These are phyloP conservation scores for Candoia aspera DNA, from an alignment of 2,113 vertebrate genomes.

Conservation along the genomic window DNA sequence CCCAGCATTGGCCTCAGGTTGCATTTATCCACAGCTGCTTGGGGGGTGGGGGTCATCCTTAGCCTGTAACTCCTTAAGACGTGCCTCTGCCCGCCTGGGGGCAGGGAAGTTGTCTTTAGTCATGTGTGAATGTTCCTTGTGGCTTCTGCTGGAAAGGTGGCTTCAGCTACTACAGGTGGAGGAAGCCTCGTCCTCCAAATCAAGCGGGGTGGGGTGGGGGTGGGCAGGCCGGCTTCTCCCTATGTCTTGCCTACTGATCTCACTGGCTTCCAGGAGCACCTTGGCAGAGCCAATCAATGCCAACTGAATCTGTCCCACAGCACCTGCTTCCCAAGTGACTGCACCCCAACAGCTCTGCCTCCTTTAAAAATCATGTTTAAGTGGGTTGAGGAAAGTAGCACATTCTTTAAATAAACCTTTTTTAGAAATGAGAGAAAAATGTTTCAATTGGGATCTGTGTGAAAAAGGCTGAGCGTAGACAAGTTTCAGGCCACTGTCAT, in stretches of 20 bases:
- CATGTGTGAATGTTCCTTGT: too few relatives aligned
- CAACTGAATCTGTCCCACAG: background rate
- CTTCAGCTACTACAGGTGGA: background rate
- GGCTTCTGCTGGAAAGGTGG: too few relatives aligned
- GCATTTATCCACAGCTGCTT: background rate
- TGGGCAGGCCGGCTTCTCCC: background rate
- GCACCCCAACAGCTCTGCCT: background rate
- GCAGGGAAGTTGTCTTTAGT: background rate
- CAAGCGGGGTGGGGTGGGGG: background rate
- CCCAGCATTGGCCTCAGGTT: background rate
- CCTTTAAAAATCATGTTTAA: background rate
- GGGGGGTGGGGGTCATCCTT: background rate
- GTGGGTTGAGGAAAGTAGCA: background rate
- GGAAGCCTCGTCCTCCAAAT: background rate
- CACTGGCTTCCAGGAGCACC: background rate
- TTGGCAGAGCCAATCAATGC: background rate
- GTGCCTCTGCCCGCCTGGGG: rapidly evolving
- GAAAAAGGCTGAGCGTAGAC: background rate
- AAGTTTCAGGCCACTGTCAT: background rate
- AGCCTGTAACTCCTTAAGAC: background rate
- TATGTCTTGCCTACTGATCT: background rate
- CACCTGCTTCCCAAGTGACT: background rate
- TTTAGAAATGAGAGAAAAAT: background rate
- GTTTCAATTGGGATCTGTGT: background rate
- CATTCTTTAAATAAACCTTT: background rate